Conservation (phyloP, 2,797 vertebrate species). For the Selene dorsalis region DNA sequence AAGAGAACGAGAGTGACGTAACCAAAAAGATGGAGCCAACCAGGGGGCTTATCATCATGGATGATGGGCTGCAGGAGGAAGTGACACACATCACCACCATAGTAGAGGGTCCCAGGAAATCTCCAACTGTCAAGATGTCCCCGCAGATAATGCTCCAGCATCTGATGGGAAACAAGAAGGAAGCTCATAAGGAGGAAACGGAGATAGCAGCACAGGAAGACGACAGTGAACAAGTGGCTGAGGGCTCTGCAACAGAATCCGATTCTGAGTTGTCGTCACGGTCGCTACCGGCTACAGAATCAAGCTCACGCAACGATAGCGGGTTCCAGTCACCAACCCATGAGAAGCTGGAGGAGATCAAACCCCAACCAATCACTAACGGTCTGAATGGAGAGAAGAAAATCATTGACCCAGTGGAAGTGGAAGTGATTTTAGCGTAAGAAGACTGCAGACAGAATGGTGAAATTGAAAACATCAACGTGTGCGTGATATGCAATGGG, state of each 20-base stretch:
- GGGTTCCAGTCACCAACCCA: slow-evolving; percentile 73
- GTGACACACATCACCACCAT: slow-evolving; percentile 57
- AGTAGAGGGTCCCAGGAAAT: slow-evolving; percentile 62
- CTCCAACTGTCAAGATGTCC: slow-evolving; percentile 39
- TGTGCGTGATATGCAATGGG: background rate
- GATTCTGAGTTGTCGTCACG: slow-evolving; percentile 32
- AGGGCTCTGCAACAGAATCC: slow-evolving; percentile 47
- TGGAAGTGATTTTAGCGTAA: slow-evolving; percentile 62
- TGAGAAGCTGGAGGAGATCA: slow-evolving; percentile 50
- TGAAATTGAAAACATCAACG: slow-evolving; percentile 38
- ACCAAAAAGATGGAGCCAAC: slow-evolving; percentile 60
- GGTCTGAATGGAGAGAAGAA: slow-evolving; percentile 49
- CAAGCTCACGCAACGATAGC: slow-evolving; percentile 56
- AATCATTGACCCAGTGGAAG: slow-evolving; percentile 61
- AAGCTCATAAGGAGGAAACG: slow-evolving; percentile 56
- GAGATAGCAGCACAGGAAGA: slow-evolving; percentile 68
- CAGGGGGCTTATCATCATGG: slow-evolving; percentile 64
- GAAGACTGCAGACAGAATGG: slow-evolving; percentile 58
- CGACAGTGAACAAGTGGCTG: slow-evolving; percentile 19
- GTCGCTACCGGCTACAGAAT: slow-evolving; percentile 25
- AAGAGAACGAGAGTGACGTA: slow-evolving; percentile 28
- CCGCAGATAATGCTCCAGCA: slow-evolving; percentile 59
- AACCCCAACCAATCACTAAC: slow-evolving; percentile 46
- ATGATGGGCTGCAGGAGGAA: slow-evolving; percentile 71
- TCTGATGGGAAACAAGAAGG: slow-evolving; percentile 53